Evolutionary conservation across 2,113 vertebrate genomes (phyloP), one percentile per base, ranked within the genome.

Genomic region (Campylomormyrus numenius): DNA sequence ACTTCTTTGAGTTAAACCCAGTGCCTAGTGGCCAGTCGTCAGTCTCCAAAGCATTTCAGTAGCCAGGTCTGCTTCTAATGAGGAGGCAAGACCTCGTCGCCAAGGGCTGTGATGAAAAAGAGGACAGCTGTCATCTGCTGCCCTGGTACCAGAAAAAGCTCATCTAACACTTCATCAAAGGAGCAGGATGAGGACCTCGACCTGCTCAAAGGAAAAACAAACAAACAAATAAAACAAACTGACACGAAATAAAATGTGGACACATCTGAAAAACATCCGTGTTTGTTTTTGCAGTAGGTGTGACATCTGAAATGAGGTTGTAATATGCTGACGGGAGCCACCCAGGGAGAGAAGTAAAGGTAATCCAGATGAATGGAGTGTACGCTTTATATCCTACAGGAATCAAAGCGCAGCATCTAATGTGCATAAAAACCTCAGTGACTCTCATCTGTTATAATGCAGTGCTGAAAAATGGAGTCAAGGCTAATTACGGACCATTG

Each of bases 81-180:
- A 66, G 62, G n/a, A 31, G 62, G n/a, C n/a, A 62, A n/a, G n/a
- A 5, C 13, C n/a, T 70, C 3, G 10, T 13, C 9, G 62, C 62
- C 62, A 31, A 42, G 74, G 74, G 74, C 35, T 6, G 15, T 10
- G 31, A 17, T 39, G 74, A 42, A 42, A 80, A 77, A 5, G 42
- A 39, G 74, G 35, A 80, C 74, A 19, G 74, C 74, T 80, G 74
- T 80, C 74, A 80, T 17, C 31, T 17, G 35, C 74, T 19, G 74
- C 31, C n/a, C 31, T 6, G 1, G 27, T 6, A 13, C 31, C 21
- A 31, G 70, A 19, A 19, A 77, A 93, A 93, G 92, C 70, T 80
- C 94, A 91, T 92, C 90, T 90, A 89, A 88, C 90, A 91, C 80
- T 90, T 89, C 86, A 91, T 91, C 92, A 93, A 91, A 86, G 91